Evolutionary conservation across 2,113 vertebrate genomes (phyloP).

Genomic region (Colossoma macropomum): DNA sequence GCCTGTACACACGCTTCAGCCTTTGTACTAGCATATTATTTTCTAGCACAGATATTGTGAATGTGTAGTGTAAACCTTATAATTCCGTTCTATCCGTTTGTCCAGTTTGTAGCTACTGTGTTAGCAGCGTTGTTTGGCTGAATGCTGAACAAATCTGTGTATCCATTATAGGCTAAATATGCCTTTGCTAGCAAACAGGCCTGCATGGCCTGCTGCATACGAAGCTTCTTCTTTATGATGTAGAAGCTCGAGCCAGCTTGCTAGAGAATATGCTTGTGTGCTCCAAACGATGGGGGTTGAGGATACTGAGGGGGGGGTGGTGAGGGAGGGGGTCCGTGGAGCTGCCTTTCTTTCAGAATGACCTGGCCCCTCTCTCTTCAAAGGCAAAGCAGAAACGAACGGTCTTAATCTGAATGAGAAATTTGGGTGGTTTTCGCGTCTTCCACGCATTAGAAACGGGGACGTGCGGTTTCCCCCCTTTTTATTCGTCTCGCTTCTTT

Average conservation of each 20-base stretch:
- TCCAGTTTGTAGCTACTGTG: not conserved
- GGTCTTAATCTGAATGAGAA: conserved; percentile 76
- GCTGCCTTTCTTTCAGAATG: conserved; percentile 80
- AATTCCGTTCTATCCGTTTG: not conserved
- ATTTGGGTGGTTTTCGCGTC: conserved; percentile 66
- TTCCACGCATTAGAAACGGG: conserved; percentile 68
- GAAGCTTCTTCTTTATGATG: conserved; percentile 70
- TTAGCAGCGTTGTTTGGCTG: conserved; percentile 62
- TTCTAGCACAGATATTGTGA: no score
- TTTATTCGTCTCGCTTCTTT: conserved; percentile 21
- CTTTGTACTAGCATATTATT: not conserved
- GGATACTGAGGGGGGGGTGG: conserved; percentile 40
- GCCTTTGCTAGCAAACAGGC: not conserved
- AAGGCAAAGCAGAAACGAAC: conserved; percentile 79
- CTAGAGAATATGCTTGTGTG: conserved; percentile 60
- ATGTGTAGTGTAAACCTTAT: not conserved
- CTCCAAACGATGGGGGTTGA: conserved; percentile 67
- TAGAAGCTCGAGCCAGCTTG: conserved; percentile 73
- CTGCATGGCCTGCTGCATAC: conserved; percentile 62
- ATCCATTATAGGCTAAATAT: not conserved
- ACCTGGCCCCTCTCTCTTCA: conserved; percentile 80
- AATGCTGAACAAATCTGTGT: conserved; percentile 51
- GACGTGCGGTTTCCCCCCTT: conserved; percentile 59
- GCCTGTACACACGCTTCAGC: not conserved
- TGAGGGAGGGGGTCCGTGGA: conserved; percentile 65